Percentiles rank a stretch among this genome's conserved stretches.
Evolutionary conservation across 2,888 invertebrate genomes (phyloP).

Genomic region (Meandrusa payeni): DNA sequence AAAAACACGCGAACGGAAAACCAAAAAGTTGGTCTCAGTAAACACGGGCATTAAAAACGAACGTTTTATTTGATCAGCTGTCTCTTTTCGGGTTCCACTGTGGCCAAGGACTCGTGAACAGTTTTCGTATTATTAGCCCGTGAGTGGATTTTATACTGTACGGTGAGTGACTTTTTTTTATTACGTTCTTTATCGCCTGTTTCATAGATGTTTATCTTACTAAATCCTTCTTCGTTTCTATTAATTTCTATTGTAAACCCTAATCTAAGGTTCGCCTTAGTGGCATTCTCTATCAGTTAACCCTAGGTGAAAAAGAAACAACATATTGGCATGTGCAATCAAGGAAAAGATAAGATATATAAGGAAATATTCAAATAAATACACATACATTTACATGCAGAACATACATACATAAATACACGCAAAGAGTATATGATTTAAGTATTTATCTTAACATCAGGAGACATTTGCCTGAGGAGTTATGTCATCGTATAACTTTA

Average conservation of each 20-base stretch:
- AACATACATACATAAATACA: too few species aligned
- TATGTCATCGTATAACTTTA: conserved; percentile 21
- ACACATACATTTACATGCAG: too few species aligned
- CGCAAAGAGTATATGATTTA: too few species aligned
- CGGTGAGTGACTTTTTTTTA: conserved; percentile 19
- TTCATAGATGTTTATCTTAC: conserved; percentile 9
- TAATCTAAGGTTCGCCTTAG: too few species aligned
- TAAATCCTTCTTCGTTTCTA: background rate
- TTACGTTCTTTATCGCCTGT: background rate
- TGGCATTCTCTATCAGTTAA: too few species aligned
- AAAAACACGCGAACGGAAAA: conserved; percentile 28
- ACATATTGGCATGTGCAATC: too few species aligned
- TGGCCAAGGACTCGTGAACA: conserved; percentile 19
- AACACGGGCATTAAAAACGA: background rate
- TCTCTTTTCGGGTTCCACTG: conserved; percentile 26
- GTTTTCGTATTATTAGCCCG: conserved; percentile 19
- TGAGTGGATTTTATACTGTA: conserved; percentile 19
- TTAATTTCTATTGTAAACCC: too few species aligned
- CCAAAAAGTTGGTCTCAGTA: conserved; percentile 17
- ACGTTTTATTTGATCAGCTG: conserved; percentile 52
- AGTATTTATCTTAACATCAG: conserved; percentile 13
- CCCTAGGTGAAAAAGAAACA: too few species aligned
- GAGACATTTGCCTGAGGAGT: background rate
- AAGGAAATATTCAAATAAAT: too few species aligned
- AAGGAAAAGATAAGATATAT: too few species aligned